Evolutionary conservation across 37 sponge, comb jelly and placozoan genomes (phyloP), one percentile per base, ranked within the genome.

Genomic region (Beroe forskalii): DNA sequence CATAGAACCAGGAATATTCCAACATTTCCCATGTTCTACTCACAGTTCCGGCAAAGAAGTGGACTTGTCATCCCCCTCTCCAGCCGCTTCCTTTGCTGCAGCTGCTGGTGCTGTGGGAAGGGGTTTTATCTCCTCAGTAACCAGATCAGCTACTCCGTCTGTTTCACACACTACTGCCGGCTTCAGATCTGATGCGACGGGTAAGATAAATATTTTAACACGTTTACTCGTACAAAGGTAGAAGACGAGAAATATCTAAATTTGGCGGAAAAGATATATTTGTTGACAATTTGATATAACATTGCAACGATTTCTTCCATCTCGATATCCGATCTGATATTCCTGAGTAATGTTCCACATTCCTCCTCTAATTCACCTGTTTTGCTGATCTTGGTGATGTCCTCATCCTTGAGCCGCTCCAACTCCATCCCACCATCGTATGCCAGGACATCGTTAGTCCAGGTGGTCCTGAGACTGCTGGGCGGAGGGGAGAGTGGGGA

Each of bases 391-490:
- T 80, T 41, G 55, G 17, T 22, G 6, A 25, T 6, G 27, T 44
- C 40, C n/a, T 80, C 86, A n/a, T n/a, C n/a, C 66, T 64, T 64
- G n/a, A 80, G 6, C 42, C 48, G 37, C 14, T 35, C 48, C 40
- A 80, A 33, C 22, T 80, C 86, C 86, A 80, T 44, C 31, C 86
- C 86, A 3, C 86, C 86, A 23, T 80, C 86, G 55, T 44, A 80
- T 9, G 86, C 86, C 48, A 80, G 22, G n/a, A 80, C 86, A 43
- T 80, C 86, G 30, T 37, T 80, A 25, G 25, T 64, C 66, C 66
- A 64, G 4, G 66, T 64, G 4, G 31, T 64, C 55, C 6, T 48
- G 55, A 6, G 6, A 17, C 12, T 48, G 6, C 12, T 17, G 6
- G 55, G 55, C 55, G 55, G 55, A n/a, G n/a, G n/a, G n/a, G n/a